Base-by-base conservation (phyloP, 1,140 invertebrate species). In the Dreissena rostriformis region DNA sequence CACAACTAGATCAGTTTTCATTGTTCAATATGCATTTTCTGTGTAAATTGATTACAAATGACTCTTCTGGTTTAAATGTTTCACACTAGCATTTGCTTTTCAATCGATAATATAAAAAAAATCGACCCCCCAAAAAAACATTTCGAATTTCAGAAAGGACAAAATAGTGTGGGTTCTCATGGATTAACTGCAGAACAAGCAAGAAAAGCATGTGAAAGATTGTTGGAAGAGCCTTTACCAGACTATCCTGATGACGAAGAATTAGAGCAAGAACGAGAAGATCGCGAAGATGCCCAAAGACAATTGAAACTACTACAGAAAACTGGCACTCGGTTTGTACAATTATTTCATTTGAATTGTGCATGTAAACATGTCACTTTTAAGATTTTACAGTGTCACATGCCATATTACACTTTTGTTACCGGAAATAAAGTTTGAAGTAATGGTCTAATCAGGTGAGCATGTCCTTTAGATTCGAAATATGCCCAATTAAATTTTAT, bases 221-320 rank as follows among this genome's bases (percentile, higher is more conserved):
- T 76, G 11, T 17, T 71, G 1, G 39, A 55, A 6, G 61, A 83
- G 67, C 49, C 55, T n/a, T 19, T 65, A 26, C 75, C 75, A 2
- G 75, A 77, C 19, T 77, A 77, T 77, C 53, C 63, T 51, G 75
- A 77, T 14, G 57, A 52, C 24, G 67, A 65, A 28, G 63, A 26
- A 19, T 22, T 22, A 17, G 82, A 74, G 26, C 61, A 66, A 22
- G 63, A 83, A 17, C 61, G 68, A 57, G 57, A 75, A 29, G 39
- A 39, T 39, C 39, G 8, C 4, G 61, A 72, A 19, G 26, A 83
- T 19, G 66, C 57, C n/a, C 0, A 70, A 19, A 15, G 17, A 15
- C 29, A 61, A 52, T 24, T 61, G 2, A 7, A 57, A 29, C 39
- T 74, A 39, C 66, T 66, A 26, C 61, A 74, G 26, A 73, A 53